Base-by-base conservation (phyloP, 2,113 vertebrate genomes). In the Centropus unirufus region DNA sequence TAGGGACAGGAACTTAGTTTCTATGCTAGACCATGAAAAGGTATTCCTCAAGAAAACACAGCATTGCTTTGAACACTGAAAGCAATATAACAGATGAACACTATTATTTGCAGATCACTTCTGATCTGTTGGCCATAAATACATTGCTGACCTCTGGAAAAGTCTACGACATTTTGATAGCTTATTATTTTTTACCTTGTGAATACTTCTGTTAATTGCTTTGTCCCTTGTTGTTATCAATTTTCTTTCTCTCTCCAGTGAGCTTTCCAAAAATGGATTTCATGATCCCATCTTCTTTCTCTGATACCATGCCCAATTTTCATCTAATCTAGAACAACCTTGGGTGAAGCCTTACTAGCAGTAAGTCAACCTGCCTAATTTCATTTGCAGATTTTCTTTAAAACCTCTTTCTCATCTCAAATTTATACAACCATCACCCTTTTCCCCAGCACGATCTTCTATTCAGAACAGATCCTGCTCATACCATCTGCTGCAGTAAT, bases 121-220 rank as follows among this genome's bases (percentile, higher is more conserved):
- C 24, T 72, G 12, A 54, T 59, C 27, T 55, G 12, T 20, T 81
- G 2, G 12, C 12, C 15, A 26, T 9, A 79, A 23, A 54, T 6
- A 62, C 0, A 4, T 14, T 27, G 61, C 15, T n/a, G 6, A 26
- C 14, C 81, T 83, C 12, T 29, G 11, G 49, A 93, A 91, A 69
- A 12, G 3, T 14, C 54, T 13, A 51, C 5, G 54, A 19, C 4
- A 27, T 40, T 83, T 73, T 62, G 4, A 23, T 4, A 52, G 8
- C 40, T 44, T 27, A 29, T 40, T 61, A 20, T 29, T 68, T 85
- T 64, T 39, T 52, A 4, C 26, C 72, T 72, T 44, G 39, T 11
- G 47, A 29, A 44, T 34, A 57, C 0, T 2, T 3, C 3, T 2
- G 2, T 47, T 47, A 64, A 57, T 8, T n/a, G 11, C 21, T 90